Evolutionary conservation across 2,888 invertebrate species (phyloP), one percentile per base, ranked within the genome.

Genomic region (Leucozona laternaria): DNA sequence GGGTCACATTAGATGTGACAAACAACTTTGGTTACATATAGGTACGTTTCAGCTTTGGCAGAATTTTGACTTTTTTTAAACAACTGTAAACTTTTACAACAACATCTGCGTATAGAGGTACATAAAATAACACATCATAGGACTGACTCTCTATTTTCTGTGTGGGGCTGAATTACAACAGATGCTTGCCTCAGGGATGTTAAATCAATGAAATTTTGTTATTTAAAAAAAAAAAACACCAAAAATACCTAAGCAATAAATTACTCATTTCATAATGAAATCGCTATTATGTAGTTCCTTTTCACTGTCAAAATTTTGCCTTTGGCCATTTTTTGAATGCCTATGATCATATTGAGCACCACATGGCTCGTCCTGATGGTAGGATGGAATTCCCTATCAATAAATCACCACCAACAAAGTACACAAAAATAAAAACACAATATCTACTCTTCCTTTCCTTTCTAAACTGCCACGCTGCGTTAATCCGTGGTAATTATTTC

Each of bases 401-500:
- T 81, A 86, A 86, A 86, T 81, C 86, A 86, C 22, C 66, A 6
- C 5, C 28, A 31, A 31, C 31, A 4, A 2, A 25, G 0, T 7
- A 31, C 6, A 31, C 13, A 17, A 60, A 37, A n/a, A 37, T 58
- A 64, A 79, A 66, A 20, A 48, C 57, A 71, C n/a, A n/a, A n/a
- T n/a, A n/a, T n/a, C 8, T 68, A 3, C 20, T 48, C 57, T 22
- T 60, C 45, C 53, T 31, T 64, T n/a, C n/a, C 31, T 15, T 15
- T 7, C 13, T 34, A 20, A 25, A 13, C 8, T 37, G 6, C 1
- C 13, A 20, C 20, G 1, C 40, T 15, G n/a, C n/a, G 75, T 81
- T 78, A 73, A 53, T 66, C 50, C 34, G 53, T 37, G 60, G 75
- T 82, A 75, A 86, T 86, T 86, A 79, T 86, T 86, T 75, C n/a